Conservation (phyloP, 2,113 vertebrate species). For the Peromyscus leucopus region DNA sequence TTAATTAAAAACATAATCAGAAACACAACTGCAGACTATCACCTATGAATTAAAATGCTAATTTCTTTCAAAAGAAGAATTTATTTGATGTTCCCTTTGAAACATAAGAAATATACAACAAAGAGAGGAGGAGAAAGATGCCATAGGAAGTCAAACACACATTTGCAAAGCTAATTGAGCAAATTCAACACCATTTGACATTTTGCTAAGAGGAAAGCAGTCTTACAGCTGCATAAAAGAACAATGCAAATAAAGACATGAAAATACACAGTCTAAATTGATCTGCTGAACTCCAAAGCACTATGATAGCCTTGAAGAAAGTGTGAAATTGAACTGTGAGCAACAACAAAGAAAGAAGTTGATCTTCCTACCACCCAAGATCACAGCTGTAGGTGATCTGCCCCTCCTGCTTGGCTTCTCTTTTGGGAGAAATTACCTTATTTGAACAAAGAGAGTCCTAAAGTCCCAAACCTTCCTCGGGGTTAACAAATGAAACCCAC, state of each 20-base stretch:
- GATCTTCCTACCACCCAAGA: conserved; percentile 1
- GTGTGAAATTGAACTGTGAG: conserved; percentile 70
- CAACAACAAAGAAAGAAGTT: conserved; percentile 60
- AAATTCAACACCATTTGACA: conserved; percentile 82
- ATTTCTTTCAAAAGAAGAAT: conserved; percentile 80
- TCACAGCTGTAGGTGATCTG: conserved; percentile 48
- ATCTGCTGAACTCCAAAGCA: conserved; percentile 75
- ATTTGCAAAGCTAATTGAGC: conserved; percentile 85
- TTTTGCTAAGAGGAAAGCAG: conserved; percentile 81
- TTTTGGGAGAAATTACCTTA: conserved; percentile 55
- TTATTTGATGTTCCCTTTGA: conserved; percentile 80
- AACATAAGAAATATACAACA: conserved; percentile 80
- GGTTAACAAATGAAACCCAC: conserved; percentile 70
- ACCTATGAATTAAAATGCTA: conserved; percentile 80
- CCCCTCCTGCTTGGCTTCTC: conserved; percentile 66
- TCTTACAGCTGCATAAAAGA: conserved; percentile 75
- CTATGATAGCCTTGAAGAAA: conserved; percentile 64
- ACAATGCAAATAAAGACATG: conserved; percentile 81
- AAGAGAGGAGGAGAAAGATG: conserved; percentile 74
- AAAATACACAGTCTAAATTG: conserved; percentile 77
- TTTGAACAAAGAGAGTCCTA: conserved; percentile 47
- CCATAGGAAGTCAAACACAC: conserved; percentile 75
- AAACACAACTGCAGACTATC: conserved; percentile 70
- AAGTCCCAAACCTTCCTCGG: conserved; percentile 30
- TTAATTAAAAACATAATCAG: conserved; percentile 81